Conservation (phyloP, 1,140 invertebrate species). For the Gonatopus flavifemur region DNA sequence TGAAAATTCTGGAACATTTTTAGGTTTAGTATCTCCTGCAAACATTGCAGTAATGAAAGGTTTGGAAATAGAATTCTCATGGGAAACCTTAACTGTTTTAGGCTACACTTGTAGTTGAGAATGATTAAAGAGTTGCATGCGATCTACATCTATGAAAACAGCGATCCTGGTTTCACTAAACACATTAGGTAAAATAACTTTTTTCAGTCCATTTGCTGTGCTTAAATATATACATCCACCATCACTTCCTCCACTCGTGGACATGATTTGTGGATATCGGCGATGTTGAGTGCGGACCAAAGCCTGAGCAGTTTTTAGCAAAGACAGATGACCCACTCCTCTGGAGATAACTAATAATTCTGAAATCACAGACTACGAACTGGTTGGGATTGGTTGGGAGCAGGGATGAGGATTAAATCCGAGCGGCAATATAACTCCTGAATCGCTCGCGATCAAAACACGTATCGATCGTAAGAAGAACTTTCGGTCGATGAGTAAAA, state of each 20-base stretch:
- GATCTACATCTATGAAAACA: slow-evolving; percentile 16
- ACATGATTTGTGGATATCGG: slow-evolving; percentile 2
- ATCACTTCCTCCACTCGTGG: neutral
- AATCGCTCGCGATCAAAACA: no score
- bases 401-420: no score
- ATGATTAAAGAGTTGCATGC: slow-evolving; percentile 11
- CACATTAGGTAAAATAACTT: slow-evolving; percentile 10
- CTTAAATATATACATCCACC: slow-evolving; percentile 21
- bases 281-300: slow-evolving; percentile 7
- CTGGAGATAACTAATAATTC: slow-evolving; percentile 12
- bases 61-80: slow-evolving; percentile 14
- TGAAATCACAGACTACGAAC: neutral
- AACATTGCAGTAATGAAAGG: slow-evolving; percentile 19
- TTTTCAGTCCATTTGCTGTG: slow-evolving; percentile 18
- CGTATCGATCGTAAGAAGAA: no score
- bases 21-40: slow-evolving; percentile 18
- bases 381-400: neutral
- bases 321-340: slow-evolving; percentile 9
- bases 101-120: slow-evolving; percentile 20
- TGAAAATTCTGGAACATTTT: slow-evolving; percentile 11
- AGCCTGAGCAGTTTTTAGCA: slow-evolving; percentile 12
- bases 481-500: no score
- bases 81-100: slow-evolving; percentile 12
- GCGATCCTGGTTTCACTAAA: slow-evolving; percentile 16
- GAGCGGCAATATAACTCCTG: no score